Evolutionary conservation across 2,797 vertebrate species (phyloP), one percentile per base, ranked within the genome.

Genomic region (Peromyscus melanophrys): DNA sequence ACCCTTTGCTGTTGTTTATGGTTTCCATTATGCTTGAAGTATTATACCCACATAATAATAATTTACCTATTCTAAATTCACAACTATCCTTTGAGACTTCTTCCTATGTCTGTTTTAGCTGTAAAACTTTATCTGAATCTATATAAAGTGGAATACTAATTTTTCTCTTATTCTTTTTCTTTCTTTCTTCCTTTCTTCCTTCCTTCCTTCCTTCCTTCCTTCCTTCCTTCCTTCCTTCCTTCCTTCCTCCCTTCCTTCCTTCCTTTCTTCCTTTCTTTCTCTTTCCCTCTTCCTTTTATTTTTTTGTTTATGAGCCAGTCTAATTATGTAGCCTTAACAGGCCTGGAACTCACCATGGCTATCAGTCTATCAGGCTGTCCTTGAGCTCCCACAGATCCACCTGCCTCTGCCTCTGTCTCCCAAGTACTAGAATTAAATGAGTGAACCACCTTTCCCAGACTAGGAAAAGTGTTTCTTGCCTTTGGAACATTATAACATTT

Each of bases 401-500:
- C 9, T 84, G 4, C 4, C 10, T 23, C 83, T 67, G 11, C 10
- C 19, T 67, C 63, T 25, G 11, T 16, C 31, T 49, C 11, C 3
- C 12, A 49, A 67, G 6, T n/a, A n/a, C 3, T 25, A 8, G 29
- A 85, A n/a, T 67, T n/a, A n/a, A 67, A 25, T 7, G 19, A 5
- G 16, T 21, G 11, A 67, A 52, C 2, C 19, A 14, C 31, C 6
- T 85, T 85, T 73, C n/a, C 10, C 37, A 10, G 21, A 49, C 7
- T 43, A 49, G n/a, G 55, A 93, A 16, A 17, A 40, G 5, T 31
- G 2, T 93, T 71, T 92, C 83, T 49, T 82, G 27, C n/a, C 31
- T 65, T 92, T 96, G 29, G 69, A 73, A n/a, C 10, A 61, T 83
- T 61, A 76, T 78, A 21, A 23, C 17, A 88, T 65, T 89, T 92